Percentiles rank a stretch among this genome's conserved stretches.
Evolutionary conservation across 2,797 vertebrate species (phyloP).

Genomic region (Pantherophis vulpinus): DNA sequence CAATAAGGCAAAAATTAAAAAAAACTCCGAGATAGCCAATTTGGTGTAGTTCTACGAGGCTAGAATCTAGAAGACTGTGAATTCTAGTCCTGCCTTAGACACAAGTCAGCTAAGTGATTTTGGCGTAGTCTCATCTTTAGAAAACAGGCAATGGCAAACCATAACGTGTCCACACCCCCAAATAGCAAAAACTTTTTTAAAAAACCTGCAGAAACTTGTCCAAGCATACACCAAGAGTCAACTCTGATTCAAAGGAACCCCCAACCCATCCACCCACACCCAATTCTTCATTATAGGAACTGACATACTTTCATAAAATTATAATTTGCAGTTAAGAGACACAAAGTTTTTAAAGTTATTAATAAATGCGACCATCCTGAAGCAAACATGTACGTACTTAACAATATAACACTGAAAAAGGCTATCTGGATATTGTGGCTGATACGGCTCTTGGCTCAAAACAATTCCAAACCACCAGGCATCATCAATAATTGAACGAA

Average conservation of each 20-base stretch:
- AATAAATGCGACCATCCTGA: not conserved
- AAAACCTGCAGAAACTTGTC: not conserved
- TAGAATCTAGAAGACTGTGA: not conserved
- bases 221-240: not conserved
- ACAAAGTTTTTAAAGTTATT: not conserved
- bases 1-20: not conserved
- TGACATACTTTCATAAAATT: not conserved
- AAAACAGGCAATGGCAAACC: not conserved
- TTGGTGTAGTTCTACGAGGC: not conserved
- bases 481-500: constrained; percentile 96
- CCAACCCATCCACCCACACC: no score
- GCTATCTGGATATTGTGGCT: constrained; percentile 91
- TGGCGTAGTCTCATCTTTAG: not conserved
- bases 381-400: constrained; percentile 74
- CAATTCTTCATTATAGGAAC: not conserved
- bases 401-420: constrained; percentile 98
- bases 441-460: constrained; percentile 91
- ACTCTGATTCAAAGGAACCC: not conserved
- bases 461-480: constrained; percentile 99
- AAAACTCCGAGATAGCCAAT: not conserved
- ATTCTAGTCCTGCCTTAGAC: not conserved
- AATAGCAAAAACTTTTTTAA: no score
- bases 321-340: not conserved
- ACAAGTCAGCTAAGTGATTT: not conserved
- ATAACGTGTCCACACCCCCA: not conserved